These are phyloP conservation scores for Cercocebus atys DNA, from an alignment of 2,113 vertebrate genomes.

Conservation along the genomic window DNA sequence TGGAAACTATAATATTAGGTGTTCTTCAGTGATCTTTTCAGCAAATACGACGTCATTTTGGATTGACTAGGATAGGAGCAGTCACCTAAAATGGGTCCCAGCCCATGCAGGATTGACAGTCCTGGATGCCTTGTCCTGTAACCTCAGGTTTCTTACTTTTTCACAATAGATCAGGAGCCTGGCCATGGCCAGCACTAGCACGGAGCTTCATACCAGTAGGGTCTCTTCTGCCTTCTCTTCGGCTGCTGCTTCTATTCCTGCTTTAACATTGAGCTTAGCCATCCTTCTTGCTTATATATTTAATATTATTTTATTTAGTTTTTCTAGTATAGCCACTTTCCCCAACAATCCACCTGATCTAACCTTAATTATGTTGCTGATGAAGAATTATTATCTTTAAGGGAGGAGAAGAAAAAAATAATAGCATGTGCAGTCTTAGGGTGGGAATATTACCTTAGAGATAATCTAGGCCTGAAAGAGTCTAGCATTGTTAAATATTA, in stretches of 20 bases:
- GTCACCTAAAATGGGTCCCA: neutral
- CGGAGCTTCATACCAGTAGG: rapidly evolving
- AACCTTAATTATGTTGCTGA: neutral
- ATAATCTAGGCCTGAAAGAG: neutral
- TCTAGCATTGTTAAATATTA: neutral
- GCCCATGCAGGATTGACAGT: too few species aligned
- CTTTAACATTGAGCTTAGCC: neutral
- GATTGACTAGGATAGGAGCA: neutral
- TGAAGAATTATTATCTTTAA: neutral
- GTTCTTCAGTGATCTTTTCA: neutral
- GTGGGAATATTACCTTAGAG: neutral
- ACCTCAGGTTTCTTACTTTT: neutral
- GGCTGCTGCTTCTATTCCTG: neutral
- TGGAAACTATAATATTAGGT: neutral
- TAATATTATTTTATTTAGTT: neutral
- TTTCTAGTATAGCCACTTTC: neutral
- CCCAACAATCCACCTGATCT: neutral
- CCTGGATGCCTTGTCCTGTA: neutral
- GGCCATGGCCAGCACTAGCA: neutral
- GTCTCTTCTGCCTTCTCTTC: neutral
- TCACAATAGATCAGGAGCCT: neutral
- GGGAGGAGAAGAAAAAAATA: neutral
- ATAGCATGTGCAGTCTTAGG: neutral
- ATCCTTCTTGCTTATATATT: neutral
- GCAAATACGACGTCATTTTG: neutral